A percentile compares a stretch with the other conserved stretches of the same genome.
Evolutionary conservation across 2,888 invertebrate species (phyloP).

Genomic region (Deroplatys truncata): DNA sequence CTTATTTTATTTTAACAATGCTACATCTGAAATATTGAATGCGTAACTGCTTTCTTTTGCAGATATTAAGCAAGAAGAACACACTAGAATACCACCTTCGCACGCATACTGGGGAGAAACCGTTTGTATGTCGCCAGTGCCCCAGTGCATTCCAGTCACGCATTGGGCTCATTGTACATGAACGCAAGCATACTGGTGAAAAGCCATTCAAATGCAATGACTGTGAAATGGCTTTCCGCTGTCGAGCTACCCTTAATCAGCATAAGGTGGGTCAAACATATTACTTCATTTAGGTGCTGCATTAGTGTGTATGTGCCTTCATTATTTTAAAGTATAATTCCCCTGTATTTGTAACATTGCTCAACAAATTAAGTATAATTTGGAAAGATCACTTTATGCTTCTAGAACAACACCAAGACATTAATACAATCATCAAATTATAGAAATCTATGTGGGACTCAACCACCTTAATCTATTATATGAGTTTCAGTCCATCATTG

Average conservation of each 20-base stretch:
- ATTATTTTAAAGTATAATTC: too few species aligned
- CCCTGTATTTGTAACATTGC: too few species aligned
- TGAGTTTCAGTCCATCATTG: too few species aligned
- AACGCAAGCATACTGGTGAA: conserved; percentile 4
- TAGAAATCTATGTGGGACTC: too few species aligned
- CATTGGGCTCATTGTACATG: conserved; percentile 2
- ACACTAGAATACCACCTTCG: conserved; percentile 33
- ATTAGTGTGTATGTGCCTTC: too few species aligned
- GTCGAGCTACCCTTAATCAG: conserved; percentile 8
- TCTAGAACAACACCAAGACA: too few species aligned
- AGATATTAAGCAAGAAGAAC: conserved; percentile 28
- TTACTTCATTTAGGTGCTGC: not conserved
- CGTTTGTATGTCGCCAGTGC: conserved; percentile 32
- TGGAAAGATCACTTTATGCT: too few species aligned
- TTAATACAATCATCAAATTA: too few species aligned
- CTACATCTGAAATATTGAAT: too few species aligned
- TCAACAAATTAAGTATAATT: too few species aligned
- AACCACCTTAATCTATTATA: too few species aligned
- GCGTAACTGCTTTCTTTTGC: not conserved
- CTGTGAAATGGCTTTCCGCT: conserved; percentile 7
- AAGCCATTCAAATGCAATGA: not conserved
- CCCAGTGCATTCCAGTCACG: conserved; percentile 31
- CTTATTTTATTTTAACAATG: too few species aligned
- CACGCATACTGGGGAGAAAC: conserved; percentile 35
- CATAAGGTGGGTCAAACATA: not conserved